phyloP scores from a whole-genome alignment of 1,140 invertebrate species.

The Lepidostoma basale region DNA sequence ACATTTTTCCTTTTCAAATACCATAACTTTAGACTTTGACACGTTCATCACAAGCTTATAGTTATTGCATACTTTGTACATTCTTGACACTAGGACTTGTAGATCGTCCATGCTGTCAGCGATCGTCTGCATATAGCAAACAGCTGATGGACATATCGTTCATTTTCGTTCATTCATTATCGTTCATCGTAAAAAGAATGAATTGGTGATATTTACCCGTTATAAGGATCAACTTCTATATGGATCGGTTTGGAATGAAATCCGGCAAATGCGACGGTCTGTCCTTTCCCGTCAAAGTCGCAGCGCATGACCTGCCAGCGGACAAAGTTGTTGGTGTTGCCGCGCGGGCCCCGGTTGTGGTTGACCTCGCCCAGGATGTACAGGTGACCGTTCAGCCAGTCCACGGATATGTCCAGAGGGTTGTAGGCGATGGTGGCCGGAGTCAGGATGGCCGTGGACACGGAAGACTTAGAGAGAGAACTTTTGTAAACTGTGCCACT shows the following conservation, averaged over 20 bases:
- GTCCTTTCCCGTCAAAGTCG: slow-evolving; percentile 71
- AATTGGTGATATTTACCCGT: slow-evolving; percentile 68
- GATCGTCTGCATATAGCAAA: no score
- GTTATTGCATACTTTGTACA: no score
- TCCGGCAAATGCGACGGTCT: slow-evolving; percentile 70
- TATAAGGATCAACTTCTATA: slow-evolving; percentile 89
- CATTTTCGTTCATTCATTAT: no score
- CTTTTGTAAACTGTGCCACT: slow-evolving; percentile 65
- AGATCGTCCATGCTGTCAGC: no score
- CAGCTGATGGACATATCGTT: no score
- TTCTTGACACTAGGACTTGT: no score
- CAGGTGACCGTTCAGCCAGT: slow-evolving; percentile 85
- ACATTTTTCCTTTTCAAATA: no score
- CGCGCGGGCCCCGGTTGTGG: slow-evolving; percentile 54
- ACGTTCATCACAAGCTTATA: no score
- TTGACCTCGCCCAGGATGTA: slow-evolving; percentile 77
- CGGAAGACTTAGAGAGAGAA: slow-evolving; percentile 52
- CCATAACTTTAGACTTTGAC: no score
- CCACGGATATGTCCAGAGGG: slow-evolving; percentile 75
- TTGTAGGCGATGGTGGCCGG: slow-evolving; percentile 64
- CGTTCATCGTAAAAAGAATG: no score
- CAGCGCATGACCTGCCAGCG: slow-evolving; percentile 77
- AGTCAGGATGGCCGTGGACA: slow-evolving; percentile 61
- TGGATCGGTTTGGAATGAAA: slow-evolving; percentile 72
- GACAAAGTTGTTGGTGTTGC: slow-evolving; percentile 48